Base-by-base conservation (phyloP, 2,797 vertebrate genomes). In the Sebastes matsubarae region DNA sequence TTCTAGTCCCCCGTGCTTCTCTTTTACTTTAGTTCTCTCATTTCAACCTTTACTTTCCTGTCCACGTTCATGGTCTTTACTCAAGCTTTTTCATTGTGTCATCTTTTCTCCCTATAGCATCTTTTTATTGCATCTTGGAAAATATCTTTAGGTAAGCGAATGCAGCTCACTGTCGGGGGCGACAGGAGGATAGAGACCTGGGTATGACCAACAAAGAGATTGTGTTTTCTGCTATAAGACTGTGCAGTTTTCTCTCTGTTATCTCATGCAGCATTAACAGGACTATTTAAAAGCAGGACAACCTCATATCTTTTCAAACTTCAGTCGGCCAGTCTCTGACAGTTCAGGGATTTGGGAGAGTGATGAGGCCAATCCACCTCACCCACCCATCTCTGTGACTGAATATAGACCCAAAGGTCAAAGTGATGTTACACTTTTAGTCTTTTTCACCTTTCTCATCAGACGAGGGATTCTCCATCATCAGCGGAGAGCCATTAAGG, bases 401-500 rank as follows among this genome's bases (percentile, higher is more conserved):
- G 83, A 87, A 88, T 84, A 85, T 68, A 84, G 82, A 88, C 71
- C 81, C 79, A 90, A 88, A 91, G 93, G 92, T 94, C 92, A 93
- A 84, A 89, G 81, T 79, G 85, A 86, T 85, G 89, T 88, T 93
- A 88, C 76, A 90, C 82, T 89, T 92, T 92, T 54, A 86, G 91
- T 93, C 82, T 93, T 91, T 94, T 93, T 91, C 89, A 89, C 88
- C 86, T 92, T 89, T 92, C 87, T 93, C 89, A 89, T 94, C 92
- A 93, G 88, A 91, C 87, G 81, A 80, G 85, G 83, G 91, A 91
- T 95, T 94, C 90, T 95, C 93, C 94, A 95, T 96, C 94, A 95
- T 93, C 92, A 92, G 92, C 80, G 4, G 73, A 80, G 88, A 88
- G 82, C 93, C 93, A 95, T 95, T 95, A 96, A 90, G 87, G 90